Conservation (phyloP, 1,140 invertebrate genomes). For the Rhyacophila brunnea region DNA sequence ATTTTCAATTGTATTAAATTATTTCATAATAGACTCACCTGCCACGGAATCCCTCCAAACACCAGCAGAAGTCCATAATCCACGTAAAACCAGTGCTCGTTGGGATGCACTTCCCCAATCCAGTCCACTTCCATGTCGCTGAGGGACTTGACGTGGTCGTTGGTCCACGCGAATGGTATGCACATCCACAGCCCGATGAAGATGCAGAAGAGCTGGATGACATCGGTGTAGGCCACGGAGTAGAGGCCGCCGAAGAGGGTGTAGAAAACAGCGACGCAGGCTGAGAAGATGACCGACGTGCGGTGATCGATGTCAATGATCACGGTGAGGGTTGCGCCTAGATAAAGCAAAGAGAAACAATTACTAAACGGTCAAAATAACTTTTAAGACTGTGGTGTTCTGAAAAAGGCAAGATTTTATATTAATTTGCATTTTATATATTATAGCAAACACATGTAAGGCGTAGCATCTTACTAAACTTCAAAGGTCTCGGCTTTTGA, state of each 20-base stretch:
- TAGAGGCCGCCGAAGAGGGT: constrained; percentile 97
- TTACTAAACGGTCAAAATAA: too few species aligned
- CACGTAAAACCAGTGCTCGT: constrained; percentile 80
- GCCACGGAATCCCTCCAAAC: constrained; percentile 98
- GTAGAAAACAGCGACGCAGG: constrained; percentile 95
- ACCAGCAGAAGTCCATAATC: constrained; percentile 90
- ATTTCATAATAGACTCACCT: constrained; percentile 56
- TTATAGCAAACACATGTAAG: too few species aligned
- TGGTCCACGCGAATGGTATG: constrained; percentile 91
- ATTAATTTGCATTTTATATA: too few species aligned
- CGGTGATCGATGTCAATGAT: constrained; percentile 94
- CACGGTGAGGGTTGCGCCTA: constrained; percentile 90
- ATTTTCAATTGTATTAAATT: too few species aligned
- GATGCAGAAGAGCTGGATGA: constrained; percentile 98
- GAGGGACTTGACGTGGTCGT: constrained; percentile 78
- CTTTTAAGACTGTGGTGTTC: too few species aligned
- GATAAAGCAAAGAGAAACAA: constrained; percentile 31
- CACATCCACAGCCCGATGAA: constrained; percentile 98
- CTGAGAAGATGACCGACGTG: constrained; percentile 90
- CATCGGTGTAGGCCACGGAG: constrained; percentile 97
- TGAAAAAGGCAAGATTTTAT: too few species aligned
- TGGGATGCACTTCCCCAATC: constrained; percentile 76
- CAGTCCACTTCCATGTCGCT: constrained; percentile 82
- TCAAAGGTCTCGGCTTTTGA: too few species aligned
- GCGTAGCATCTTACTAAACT: too few species aligned